Percentiles rank a stretch among this genome's conserved stretches.
Conservation (phyloP, 2,888 invertebrate species). For the Onchidella celtica region DNA sequence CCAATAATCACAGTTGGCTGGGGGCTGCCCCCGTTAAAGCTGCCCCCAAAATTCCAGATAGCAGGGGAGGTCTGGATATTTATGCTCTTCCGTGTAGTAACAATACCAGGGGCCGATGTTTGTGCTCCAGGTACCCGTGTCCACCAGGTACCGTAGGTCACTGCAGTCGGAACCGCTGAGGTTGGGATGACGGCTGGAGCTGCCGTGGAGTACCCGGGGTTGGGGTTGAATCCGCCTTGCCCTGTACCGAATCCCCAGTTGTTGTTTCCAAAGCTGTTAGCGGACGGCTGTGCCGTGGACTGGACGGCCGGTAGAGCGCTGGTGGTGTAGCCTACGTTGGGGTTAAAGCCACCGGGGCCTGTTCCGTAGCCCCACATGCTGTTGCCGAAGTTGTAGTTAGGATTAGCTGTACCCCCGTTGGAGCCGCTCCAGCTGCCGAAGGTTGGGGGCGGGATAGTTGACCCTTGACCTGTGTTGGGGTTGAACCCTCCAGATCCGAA, state of each 20-base stretch:
- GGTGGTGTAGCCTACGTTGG: background rate
- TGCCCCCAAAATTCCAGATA: too few relatives aligned
- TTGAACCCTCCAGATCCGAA: slow-evolving; percentile 10
- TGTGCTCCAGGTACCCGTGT: too few relatives aligned
- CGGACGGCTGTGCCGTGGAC: background rate
- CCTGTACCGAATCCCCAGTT: background rate
- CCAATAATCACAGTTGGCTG: too few relatives aligned
- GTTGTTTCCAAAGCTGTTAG: background rate
- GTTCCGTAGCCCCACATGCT: background rate
- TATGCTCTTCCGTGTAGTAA: too few relatives aligned
- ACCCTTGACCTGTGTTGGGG: slow-evolving; percentile 1
- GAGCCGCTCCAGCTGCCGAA: background rate
- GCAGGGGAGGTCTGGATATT: too few relatives aligned
- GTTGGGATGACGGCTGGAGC: too few relatives aligned
- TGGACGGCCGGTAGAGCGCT: background rate
- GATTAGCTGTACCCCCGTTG: background rate
- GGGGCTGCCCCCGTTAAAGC: too few relatives aligned
- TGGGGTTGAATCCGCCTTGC: background rate
- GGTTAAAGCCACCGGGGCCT: slow-evolving; percentile 5
- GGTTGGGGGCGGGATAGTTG: background rate
- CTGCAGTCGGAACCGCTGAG: background rate
- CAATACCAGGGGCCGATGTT: too few relatives aligned
- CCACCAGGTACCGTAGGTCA: too few relatives aligned
- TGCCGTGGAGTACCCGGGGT: background rate
- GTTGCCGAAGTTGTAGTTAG: background rate